Conservation (phyloP, 2,797 vertebrate species). For the Neosilurus mollespiculum region DNA sequence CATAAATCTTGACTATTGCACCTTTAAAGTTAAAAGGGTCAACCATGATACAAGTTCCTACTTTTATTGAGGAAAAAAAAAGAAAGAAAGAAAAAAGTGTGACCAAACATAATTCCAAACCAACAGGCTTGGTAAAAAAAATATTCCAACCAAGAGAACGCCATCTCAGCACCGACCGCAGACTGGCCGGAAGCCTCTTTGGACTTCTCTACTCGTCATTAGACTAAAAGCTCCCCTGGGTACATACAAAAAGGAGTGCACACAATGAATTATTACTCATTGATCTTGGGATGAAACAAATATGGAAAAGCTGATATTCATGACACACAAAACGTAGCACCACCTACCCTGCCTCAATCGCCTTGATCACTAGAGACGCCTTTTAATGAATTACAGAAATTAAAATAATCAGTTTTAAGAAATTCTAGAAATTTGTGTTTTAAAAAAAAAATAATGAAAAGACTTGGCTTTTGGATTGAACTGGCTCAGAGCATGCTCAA, state of each 20-base stretch:
- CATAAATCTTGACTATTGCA: background rate
- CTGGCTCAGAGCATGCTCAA: background rate
- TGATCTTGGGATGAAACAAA: conserved; percentile 37
- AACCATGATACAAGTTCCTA: background rate
- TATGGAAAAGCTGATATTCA: background rate
- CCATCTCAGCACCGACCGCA: conserved; percentile 20
- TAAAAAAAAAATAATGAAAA: background rate
- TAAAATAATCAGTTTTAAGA: conserved; percentile 31
- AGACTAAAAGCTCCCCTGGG: conserved; percentile 33
- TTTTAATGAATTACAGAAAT: conserved; percentile 15
- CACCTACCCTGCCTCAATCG: background rate
- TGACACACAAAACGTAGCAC: background rate
- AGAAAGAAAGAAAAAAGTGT: background rate
- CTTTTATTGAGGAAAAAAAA: background rate
- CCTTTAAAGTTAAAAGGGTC: background rate
- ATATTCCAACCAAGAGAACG: conserved; percentile 1
- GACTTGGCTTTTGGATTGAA: conserved; percentile 12
- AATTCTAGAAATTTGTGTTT: background rate
- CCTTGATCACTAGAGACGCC: background rate
- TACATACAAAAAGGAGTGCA: background rate
- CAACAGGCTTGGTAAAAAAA: background rate
- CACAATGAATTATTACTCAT: conserved; percentile 22
- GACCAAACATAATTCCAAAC: conserved; percentile 14
- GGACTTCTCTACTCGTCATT: conserved; percentile 28
- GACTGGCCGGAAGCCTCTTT: conserved; percentile 23